A percentile compares a stretch with the other conserved stretches of the same genome.
These are phyloP conservation scores for Eristalinus aeneus DNA, from an alignment of 2,888 invertebrate genomes.

Conservation along the genomic window DNA sequence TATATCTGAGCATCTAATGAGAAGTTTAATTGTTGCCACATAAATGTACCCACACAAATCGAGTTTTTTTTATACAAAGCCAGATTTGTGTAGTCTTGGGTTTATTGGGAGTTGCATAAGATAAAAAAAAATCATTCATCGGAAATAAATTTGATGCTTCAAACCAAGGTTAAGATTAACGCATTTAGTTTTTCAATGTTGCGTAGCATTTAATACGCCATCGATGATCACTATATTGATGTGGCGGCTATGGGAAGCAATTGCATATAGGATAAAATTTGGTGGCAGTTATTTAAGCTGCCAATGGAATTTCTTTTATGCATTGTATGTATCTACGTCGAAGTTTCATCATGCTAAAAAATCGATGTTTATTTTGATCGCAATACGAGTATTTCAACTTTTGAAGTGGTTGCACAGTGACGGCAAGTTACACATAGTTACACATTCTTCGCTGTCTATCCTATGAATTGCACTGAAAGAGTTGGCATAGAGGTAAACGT, in stretches of 20 bases:
- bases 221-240: no score
- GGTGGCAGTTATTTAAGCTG: not conserved
- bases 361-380: not conserved
- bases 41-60: not conserved
- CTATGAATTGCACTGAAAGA: not conserved
- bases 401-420: not conserved
- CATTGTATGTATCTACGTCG: not conserved
- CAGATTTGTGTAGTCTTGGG: not conserved
- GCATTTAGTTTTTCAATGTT: not conserved
- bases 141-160: not conserved
- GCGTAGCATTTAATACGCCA: not conserved
- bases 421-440: not conserved
- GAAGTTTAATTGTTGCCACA: conserved; percentile 1
- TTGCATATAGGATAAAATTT: not conserved
- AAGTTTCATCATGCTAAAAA: conserved; percentile 25
- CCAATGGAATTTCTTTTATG: not conserved
- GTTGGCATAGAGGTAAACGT: not conserved
- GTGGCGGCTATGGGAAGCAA: not conserved
- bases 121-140: not conserved
- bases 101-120: not conserved
- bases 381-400: conserved; percentile 22
- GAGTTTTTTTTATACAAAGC: not conserved
- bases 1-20: conserved; percentile 19
- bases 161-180: conserved; percentile 9
- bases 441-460: not conserved